Base-by-base conservation (phyloP, 2,888 invertebrate genomes). In the Euzetes globulus region DNA sequence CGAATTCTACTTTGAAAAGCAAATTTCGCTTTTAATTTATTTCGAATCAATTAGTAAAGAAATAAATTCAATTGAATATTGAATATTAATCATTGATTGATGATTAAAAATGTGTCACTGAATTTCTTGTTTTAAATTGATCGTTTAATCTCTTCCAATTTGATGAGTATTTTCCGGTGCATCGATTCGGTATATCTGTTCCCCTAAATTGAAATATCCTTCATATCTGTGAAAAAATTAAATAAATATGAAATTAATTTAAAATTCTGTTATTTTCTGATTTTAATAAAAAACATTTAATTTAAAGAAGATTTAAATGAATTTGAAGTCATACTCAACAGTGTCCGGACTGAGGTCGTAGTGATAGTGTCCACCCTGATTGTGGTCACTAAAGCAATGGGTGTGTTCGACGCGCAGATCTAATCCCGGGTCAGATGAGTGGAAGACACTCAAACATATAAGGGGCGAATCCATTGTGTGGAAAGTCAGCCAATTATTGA, bases 361-460 rank as follows among this genome's bases (percentile, higher is more conserved):
- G 85, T 99, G 98, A 85, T 98, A 99, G 86, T 99, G 98, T 0
- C 97, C 97, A 78, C 91, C 94, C 85, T 90, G 89, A 75, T 89
- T 90, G 82, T 89, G 89, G 80, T 91, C 89, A 83, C 91, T 92
- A 81, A 93, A 93, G 76, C 86, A 85, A 84, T 98, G 98, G 83
- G 97, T 97, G 85, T 98, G 98, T 83, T 97, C 96, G 77, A 94
- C 88, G 79, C 97, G 87, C 77, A 98, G 86, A 84, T 95, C 94
- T 82, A 94, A 84, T 29, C 88, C 93, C 17, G 90, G 87, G 83
- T 95, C 94, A 68, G 88, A 87, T 45, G 92, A 92, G 75, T 93
- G 89, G 76, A 95, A 86, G 7, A 94, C 93, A 77, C 94, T 93
- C 70, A 96, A 87, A 80, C 92, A 91, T 72, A 91, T 87, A 77